Evolutionary conservation across 2,888 invertebrate genomes (phyloP).

Genomic region (Epinotia nisella): DNA sequence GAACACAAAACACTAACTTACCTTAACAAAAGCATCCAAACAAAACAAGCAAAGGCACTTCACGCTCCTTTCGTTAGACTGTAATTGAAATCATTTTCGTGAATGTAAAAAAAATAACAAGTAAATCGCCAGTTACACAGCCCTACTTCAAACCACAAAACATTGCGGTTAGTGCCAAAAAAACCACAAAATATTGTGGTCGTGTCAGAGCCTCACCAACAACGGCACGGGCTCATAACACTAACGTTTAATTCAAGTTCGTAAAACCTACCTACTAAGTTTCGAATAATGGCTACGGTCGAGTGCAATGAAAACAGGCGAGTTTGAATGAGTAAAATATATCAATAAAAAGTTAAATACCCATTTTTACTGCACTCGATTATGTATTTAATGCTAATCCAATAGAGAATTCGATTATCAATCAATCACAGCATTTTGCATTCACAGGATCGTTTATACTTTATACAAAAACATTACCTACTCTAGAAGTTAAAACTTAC

Average conservation of each 20-base stretch:
- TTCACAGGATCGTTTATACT: constrained; percentile 1
- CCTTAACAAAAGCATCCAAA: constrained; percentile 14
- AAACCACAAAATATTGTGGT: constrained; percentile 12
- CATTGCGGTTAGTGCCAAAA: constrained; percentile 13
- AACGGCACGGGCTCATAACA: neutral
- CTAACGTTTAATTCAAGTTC: neutral
- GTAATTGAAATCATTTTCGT: constrained; percentile 3
- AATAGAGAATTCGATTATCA: neutral
- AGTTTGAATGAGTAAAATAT: no score
- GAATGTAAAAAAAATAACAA: constrained; percentile 32
- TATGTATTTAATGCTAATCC: neutral
- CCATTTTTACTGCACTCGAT: neutral
- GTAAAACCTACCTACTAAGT: neutral
- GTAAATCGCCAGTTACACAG: constrained; percentile 9
- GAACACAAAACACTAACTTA: constrained; percentile 9
- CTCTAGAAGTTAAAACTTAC: neutral
- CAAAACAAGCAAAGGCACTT: constrained; percentile 23
- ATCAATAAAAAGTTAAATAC: neutral
- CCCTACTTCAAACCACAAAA: constrained; percentile 7
- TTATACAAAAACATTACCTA: neutral
- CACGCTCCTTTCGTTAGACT: neutral
- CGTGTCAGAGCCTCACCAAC: constrained; percentile 8
- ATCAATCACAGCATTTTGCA: constrained; percentile 8
- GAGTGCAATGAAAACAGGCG: neutral
- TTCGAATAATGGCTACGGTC: neutral